Evolutionary conservation across 2,888 invertebrate species (phyloP).

Genomic region (Tribolium freemani): DNA sequence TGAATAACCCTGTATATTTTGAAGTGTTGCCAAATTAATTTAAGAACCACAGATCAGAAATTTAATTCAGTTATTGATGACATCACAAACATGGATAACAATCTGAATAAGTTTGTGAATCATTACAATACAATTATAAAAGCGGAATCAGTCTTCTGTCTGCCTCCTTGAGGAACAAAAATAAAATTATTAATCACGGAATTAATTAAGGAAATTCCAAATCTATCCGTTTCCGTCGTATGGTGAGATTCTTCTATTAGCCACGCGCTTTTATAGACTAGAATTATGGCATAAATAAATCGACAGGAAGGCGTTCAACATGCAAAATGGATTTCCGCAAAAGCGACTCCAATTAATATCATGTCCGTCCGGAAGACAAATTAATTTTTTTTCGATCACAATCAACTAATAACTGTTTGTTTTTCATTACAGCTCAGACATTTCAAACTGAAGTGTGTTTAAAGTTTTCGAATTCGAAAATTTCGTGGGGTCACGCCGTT

Average conservation of each 20-base stretch:
- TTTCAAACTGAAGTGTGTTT: background rate
- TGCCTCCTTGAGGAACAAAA: background rate
- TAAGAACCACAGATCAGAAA: too few relatives aligned
- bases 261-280: slow-evolving; percentile 11
- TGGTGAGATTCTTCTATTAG: background rate
- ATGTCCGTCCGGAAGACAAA: slow-evolving; percentile 5
- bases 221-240: slow-evolving; percentile 17
- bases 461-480: background rate
- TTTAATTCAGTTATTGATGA: too few relatives aligned
- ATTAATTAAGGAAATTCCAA: slow-evolving; percentile 33
- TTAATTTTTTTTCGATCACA: slow-evolving; percentile 8
- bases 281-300: background rate
- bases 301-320: slow-evolving; percentile 23
- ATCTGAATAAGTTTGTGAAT: too few relatives aligned
- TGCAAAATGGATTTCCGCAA: slow-evolving; percentile 21
- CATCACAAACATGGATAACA: too few relatives aligned
- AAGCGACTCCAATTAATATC: slow-evolving; percentile 12
- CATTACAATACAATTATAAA: too few relatives aligned
- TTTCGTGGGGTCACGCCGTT: background rate
- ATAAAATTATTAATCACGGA: slow-evolving; percentile 17
- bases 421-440: background rate
- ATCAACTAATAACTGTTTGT: background rate
- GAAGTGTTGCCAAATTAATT: too few relatives aligned
- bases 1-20: too few relatives aligned
- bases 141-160: too few relatives aligned